Evolutionary conservation across 2,888 invertebrate genomes (phyloP), one percentile per base, ranked within the genome.

Genomic region (Phyto melanocephala): DNA sequence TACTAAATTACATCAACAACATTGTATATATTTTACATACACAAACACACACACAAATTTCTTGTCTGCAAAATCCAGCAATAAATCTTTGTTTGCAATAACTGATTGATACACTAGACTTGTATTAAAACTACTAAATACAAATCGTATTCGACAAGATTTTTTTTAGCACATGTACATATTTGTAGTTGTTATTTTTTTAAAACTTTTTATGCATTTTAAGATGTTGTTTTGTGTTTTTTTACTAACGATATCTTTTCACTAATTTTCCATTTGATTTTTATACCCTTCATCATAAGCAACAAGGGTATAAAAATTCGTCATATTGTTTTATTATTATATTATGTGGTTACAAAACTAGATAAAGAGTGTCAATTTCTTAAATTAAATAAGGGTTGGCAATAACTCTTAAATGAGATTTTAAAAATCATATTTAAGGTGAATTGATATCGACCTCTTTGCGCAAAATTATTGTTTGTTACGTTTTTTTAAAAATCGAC

Each of bases 11-110:
- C n/a, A 42, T 42, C 22, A 33, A 28, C 7, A 20, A 56, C 17
- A 17, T 35, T 5, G 15, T 56, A 17, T 15, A 1, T 10, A 28
- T 28, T 28, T 28, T 28, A n/a, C n/a, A n/a, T n/a, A n/a, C n/a
- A n/a, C n/a, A n/a, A n/a, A n/a, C n/a, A n/a, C n/a, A 54, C 11
- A 54, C 8, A 24, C 8, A 5, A 22, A 4, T 33, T n/a, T n/a
- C 20, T 42, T 60, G 10, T 42, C 28, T 5, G 40, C 33, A 42
- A 37, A 62, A 63, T 58, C 45, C 45, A 35, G 17, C 37, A 62
- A 58, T 62, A 62, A 62, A 67, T 68, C 60, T 52, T 10, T 33
- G 17, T 54, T 74, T 24, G 52, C 50, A 42, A 40, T 74, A 68
- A 37, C 35, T 62, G 54, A 50, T 52, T 68, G 54, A 75, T 67